phyloP scores from a whole-genome alignment of 1,140 invertebrate species.

The Phthorimaea operculella region DNA sequence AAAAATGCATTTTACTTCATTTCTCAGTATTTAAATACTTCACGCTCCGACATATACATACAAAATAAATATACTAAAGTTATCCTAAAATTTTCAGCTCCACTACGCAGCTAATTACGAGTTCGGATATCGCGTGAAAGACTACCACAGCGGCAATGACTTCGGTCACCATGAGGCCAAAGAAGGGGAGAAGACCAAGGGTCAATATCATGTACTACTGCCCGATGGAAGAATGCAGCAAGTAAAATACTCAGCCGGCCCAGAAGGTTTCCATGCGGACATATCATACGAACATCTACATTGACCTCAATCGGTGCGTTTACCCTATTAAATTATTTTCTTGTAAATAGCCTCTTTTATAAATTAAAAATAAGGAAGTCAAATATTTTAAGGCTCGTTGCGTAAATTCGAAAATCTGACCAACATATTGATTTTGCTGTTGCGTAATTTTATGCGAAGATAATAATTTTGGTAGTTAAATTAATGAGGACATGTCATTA shows the following conservation, averaged over 20 bases:
- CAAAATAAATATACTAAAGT: too few relatives aligned
- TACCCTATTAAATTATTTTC: neutral
- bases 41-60: too few relatives aligned
- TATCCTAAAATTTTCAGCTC: constrained; percentile 59
- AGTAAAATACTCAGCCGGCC: constrained; percentile 81
- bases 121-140: constrained; percentile 79
- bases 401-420: too few relatives aligned
- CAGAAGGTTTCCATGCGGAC: constrained; percentile 79
- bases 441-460: too few relatives aligned
- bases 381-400: too few relatives aligned
- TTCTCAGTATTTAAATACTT: too few relatives aligned
- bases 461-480: too few relatives aligned
- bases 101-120: constrained; percentile 78
- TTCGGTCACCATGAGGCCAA: constrained; percentile 78
- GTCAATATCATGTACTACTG: constrained; percentile 80
- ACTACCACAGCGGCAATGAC: constrained; percentile 75
- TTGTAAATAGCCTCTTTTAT: neutral
- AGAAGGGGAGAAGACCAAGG: constrained; percentile 73
- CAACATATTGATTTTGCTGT: too few relatives aligned
- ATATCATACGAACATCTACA: constrained; percentile 72
- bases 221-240: constrained; percentile 82
- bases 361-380: too few relatives aligned
- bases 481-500: too few relatives aligned
- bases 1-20: too few relatives aligned
- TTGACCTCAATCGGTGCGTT: neutral